Evolutionary conservation across 2,797 vertebrate genomes (phyloP).

Genomic region (Sebastes diaconus): DNA sequence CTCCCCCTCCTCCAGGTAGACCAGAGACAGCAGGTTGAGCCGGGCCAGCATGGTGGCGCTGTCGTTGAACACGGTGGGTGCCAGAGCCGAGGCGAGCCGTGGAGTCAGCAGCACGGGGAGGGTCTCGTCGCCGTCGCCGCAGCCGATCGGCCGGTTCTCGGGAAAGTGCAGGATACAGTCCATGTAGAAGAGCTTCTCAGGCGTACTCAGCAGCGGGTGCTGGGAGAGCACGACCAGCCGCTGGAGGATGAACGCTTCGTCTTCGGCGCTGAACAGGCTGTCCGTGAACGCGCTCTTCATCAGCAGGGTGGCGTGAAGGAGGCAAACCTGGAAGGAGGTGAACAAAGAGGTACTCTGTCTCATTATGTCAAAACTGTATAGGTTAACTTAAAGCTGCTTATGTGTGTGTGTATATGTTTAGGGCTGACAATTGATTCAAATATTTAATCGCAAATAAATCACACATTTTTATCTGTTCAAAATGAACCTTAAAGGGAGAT

Average conservation of each 20-base stretch:
- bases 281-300: slow-evolving; percentile 91
- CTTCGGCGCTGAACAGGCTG: slow-evolving; percentile 89
- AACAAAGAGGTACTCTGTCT: background rate
- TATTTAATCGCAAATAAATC: no score
- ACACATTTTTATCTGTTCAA: no score
- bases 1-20: slow-evolving; percentile 83
- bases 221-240: slow-evolving; percentile 87
- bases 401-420: background rate
- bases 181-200: slow-evolving; percentile 87
- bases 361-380: background rate
- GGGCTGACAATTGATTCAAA: no score
- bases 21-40: slow-evolving; percentile 85
- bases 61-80: slow-evolving; percentile 87
- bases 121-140: slow-evolving; percentile 78
- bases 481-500: no score
- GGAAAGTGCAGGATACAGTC: slow-evolving; percentile 90
- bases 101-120: slow-evolving; percentile 86
- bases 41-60: slow-evolving; percentile 84
- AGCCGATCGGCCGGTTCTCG: slow-evolving; percentile 88
- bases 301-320: slow-evolving; percentile 86
- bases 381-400: no score
- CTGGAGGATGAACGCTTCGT: slow-evolving; percentile 87
- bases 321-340: slow-evolving; percentile 57
- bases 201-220: slow-evolving; percentile 82
- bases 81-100: slow-evolving; percentile 76